Conservation (phyloP, 2,797 vertebrate genomes). For the Sciurus vulgaris region DNA sequence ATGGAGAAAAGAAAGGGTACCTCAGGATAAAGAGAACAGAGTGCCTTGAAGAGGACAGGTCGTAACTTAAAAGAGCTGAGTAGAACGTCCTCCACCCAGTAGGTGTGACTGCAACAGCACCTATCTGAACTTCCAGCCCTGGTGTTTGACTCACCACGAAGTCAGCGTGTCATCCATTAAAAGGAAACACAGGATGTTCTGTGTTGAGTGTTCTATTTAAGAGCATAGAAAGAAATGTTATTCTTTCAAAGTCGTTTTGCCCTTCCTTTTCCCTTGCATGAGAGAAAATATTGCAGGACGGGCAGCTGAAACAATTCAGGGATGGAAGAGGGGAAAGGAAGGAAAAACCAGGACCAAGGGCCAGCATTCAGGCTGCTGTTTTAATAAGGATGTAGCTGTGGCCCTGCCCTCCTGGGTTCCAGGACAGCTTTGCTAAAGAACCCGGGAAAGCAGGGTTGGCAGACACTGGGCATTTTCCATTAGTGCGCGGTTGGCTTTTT, state of each 20-base stretch:
- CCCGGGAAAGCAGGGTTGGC: not conserved
- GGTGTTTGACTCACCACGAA: not conserved
- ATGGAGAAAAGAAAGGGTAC: not conserved
- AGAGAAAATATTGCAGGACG: conserved; percentile 62
- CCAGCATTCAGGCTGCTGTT: conserved; percentile 20
- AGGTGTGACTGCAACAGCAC: not conserved
- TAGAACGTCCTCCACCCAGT: not conserved
- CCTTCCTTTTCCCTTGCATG: conserved; percentile 78
- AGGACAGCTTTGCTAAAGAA: not conserved
- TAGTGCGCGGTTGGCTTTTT: conserved; percentile 22
- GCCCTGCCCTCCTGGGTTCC: conserved; percentile 44
- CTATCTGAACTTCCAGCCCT: not conserved
- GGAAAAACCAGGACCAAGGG: conserved; percentile 43
- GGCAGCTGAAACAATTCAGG: conserved; percentile 79
- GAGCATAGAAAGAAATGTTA: conserved; percentile 76
- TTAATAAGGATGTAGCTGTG: conserved; percentile 57
- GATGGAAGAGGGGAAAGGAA: conserved; percentile 74
- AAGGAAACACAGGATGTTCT: conserved; percentile 80
- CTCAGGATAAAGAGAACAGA: not conserved
- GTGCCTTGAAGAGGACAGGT: not conserved
- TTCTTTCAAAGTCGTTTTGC: conserved; percentile 78
- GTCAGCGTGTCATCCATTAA: conserved; percentile 15
- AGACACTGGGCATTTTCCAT: not conserved
- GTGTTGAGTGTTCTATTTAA: conserved; percentile 69
- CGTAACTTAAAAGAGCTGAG: not conserved